Percentiles rank a stretch among this genome's conserved stretches.
phyloP scores from a whole-genome alignment of 2,113 vertebrate genomes.

The Colinus virginianus region DNA sequence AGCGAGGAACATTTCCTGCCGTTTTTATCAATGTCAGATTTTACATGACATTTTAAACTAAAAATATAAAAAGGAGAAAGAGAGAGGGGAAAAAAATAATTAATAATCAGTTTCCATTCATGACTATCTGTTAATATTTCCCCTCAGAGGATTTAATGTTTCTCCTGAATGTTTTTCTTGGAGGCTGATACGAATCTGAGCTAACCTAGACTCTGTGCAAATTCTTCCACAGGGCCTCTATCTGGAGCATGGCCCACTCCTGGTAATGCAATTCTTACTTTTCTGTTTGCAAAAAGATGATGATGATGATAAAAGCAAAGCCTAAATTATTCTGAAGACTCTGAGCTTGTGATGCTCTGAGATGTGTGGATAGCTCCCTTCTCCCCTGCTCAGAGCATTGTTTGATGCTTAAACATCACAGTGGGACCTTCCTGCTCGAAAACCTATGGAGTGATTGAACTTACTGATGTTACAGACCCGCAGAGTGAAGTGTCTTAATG shows the following conservation, averaged over 20 bases:
- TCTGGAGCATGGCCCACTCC: conserved; percentile 66
- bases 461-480: conserved; percentile 28
- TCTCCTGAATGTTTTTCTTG: conserved; percentile 81
- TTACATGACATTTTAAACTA: conserved; percentile 77
- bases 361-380: background rate
- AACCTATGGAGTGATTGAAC: conserved; percentile 25
- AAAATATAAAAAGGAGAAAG: conserved; percentile 73
- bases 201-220: conserved; percentile 72
- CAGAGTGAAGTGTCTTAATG: conserved; percentile 63
- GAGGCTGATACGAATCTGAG: conserved; percentile 62
- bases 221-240: conserved; percentile 70
- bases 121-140: conserved; percentile 78
- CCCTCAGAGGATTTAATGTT: conserved; percentile 74
- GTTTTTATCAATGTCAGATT: conserved; percentile 81
- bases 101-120: conserved; percentile 78
- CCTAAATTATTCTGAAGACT: conserved; percentile 57
- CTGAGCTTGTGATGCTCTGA: conserved; percentile 23
- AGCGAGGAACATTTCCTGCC: conserved; percentile 80
- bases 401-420: conserved; percentile 30
- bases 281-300: conserved; percentile 68
- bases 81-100: conserved; percentile 69
- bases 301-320: conserved; percentile 48
- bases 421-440: background rate
- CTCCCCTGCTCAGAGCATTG: background rate
- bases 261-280: conserved; percentile 58